Conservation (phyloP, 2,888 invertebrate species). For the Habroteleia sp. region DNA sequence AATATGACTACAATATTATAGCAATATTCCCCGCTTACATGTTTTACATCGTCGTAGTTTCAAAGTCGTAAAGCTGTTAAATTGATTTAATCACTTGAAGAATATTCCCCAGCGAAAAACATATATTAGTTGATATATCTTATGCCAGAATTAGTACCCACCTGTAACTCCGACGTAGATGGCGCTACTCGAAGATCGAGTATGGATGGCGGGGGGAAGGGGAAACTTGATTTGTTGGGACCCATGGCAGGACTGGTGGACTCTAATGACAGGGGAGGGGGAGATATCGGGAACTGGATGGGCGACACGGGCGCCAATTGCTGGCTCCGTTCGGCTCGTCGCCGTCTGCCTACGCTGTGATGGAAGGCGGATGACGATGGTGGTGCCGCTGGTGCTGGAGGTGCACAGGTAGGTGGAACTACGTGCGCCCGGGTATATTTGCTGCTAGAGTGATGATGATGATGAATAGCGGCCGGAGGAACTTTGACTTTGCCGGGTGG, state of each 20-base stretch:
- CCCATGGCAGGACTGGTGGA: conserved; percentile 81
- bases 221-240: conserved; percentile 73
- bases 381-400: conserved; percentile 81
- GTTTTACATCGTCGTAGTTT: too few relatives aligned
- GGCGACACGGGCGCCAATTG: conserved; percentile 81
- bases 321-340: conserved; percentile 68
- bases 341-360: conserved; percentile 67
- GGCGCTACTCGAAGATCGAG: conserved; percentile 78
- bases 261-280: conserved; percentile 84
- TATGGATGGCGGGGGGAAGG: conserved; percentile 78
- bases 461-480: conserved; percentile 47
- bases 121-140: too few relatives aligned
- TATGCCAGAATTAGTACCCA: conserved; percentile 69
- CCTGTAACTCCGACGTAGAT: conserved; percentile 78
- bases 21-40: too few relatives aligned
- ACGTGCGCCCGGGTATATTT: conserved; percentile 71
- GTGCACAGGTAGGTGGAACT: conserved; percentile 62
- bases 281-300: conserved; percentile 73
- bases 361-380: conserved; percentile 76
- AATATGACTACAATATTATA: too few relatives aligned
- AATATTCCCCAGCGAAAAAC: too few relatives aligned
- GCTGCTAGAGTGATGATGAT: conserved; percentile 65
- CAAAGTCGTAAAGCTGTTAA: too few relatives aligned
- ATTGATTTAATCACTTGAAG: too few relatives aligned
- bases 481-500: conserved; percentile 61